Conservation (phyloP, 2,888 invertebrate genomes). For the Baccha elongata region DNA sequence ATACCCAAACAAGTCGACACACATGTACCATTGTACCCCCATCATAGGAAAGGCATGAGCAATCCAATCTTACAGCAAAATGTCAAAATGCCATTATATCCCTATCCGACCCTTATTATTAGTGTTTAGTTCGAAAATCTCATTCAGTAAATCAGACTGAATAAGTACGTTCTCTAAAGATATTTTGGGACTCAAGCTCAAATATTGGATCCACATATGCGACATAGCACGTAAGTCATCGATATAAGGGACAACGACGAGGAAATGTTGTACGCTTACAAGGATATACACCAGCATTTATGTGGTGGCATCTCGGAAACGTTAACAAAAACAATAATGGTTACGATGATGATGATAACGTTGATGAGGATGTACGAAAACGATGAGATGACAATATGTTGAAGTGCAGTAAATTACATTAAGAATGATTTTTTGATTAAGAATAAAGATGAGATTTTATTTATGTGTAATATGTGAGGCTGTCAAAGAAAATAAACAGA, state of each 20-base stretch:
- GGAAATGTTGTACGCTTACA: slow-evolving; percentile 25
- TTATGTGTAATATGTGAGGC: not conserved
- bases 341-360: slow-evolving; percentile 30
- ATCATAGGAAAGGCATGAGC: not conserved
- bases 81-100: slow-evolving; percentile 34
- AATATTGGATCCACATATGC: slow-evolving; percentile 49
- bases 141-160: slow-evolving; percentile 39
- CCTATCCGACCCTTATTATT: slow-evolving; percentile 30
- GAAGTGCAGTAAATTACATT: slow-evolving; percentile 31
- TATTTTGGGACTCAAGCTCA: slow-evolving; percentile 25
- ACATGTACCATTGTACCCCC: not conserved
- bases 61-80: slow-evolving; percentile 36
- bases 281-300: not conserved
- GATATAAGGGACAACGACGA: slow-evolving; percentile 8
- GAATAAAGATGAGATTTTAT: not conserved
- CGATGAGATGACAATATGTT: slow-evolving; percentile 23
- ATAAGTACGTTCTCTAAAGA: not conserved
- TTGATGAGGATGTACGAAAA: not conserved
- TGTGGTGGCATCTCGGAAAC: not conserved
- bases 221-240: slow-evolving; percentile 38
- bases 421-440: slow-evolving; percentile 16
- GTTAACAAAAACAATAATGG: slow-evolving; percentile 21
- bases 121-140: slow-evolving; percentile 40
- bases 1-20: slow-evolving; percentile 6
- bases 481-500: not conserved